Base-by-base conservation (phyloP, 2,888 invertebrate species). In the Dendrolimus pini region DNA sequence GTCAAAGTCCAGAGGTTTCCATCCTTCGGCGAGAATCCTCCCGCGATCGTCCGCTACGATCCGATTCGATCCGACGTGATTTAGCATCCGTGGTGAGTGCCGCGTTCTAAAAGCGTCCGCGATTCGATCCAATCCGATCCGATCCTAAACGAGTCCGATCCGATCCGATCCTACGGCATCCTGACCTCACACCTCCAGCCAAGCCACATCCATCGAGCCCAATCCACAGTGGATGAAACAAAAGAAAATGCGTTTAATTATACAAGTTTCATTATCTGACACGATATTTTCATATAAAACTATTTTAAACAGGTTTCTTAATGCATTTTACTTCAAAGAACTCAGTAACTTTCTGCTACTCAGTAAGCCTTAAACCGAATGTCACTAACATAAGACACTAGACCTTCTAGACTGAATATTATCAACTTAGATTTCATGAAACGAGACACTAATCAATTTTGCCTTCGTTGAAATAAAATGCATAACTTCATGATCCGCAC, bases 161-260 rank as follows among this genome's bases (percentile, higher is more conserved):
- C 72, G 66, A 71, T 73, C 71, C 74, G 63, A 72, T 70, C 70
- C 72, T 67, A 67, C 62, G 64, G 65, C 78, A 74, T 78, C 77
- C 80, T 77, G 78, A 76, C 82, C 47, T 77, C 82, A 80, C 85
- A 81, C 80, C 78, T 80, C 83, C 80, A 75, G 78, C 80, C 87
- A 78, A 82, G 82, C 82, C 30, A 82, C 75, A 83, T 84, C 85
- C 83, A 80, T 77, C 74, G 83, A 87, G 73, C 77, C 84, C 83
- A 85, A 88, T 88, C 89, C 89, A 89, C 85, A 90, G 89, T 77
- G 89, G 89, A 89, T 90, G 90, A 89, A 90, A 90, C 89, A 90
- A 90, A 90, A 90, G 87, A 89, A 85, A 88, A 84, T 80, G 72
- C 74, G 77, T 86, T 89, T 89, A 83, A 82, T 85, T 78, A 76